Base-by-base conservation (phyloP, 2,113 vertebrate genomes). In the Ctenomys sociabilis region DNA sequence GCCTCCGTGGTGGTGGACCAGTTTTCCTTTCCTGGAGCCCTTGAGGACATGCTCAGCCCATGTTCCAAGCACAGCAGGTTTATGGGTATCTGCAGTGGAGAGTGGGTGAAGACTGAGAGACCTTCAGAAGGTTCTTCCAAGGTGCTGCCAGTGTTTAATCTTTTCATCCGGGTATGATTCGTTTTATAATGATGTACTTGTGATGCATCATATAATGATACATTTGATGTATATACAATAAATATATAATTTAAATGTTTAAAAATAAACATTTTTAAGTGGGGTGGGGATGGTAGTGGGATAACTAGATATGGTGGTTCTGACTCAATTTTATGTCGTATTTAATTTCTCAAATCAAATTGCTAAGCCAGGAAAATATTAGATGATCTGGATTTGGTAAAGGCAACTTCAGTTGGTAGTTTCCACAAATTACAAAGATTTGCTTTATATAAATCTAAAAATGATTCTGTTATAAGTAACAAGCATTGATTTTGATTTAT, bases 401-500 rank as follows among this genome's bases (percentile, higher is more conserved):
- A 30, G 57, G 19, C 28, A 57, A 57, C 54, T 86, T 86, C 16
- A 57, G 57, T 49, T 52, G 35, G 32, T 13, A 57, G n/a, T 59
- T 89, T 86, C 45, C 30, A 86, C 30, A 89, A 91, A 85, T 75
- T 40, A n/a, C 7, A 3, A 72, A 91, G 19, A 40, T 24, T 88
- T 17, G 17, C 35, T 70, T n/a, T 21, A 35, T n/a, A n/a, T n/a
- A 70, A 37, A 70, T 70, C 24, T n/a, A 17, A 81, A 94, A 82
- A 84, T 19, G 52, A 45, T 77, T 59, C 16, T 40, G 1, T 84
- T 59, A 70, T 72, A 84, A 91, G 12, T 86, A 66, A 30, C 61
- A 82, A 89, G 8, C 30, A 61, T 85, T 37, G 57, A 70, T 45
- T 94, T 75, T 94, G 19, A 32, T 88, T 90, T 95, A 11, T 88